Conservation (phyloP, 2,888 invertebrate genomes). For the Trimorus sp. region DNA sequence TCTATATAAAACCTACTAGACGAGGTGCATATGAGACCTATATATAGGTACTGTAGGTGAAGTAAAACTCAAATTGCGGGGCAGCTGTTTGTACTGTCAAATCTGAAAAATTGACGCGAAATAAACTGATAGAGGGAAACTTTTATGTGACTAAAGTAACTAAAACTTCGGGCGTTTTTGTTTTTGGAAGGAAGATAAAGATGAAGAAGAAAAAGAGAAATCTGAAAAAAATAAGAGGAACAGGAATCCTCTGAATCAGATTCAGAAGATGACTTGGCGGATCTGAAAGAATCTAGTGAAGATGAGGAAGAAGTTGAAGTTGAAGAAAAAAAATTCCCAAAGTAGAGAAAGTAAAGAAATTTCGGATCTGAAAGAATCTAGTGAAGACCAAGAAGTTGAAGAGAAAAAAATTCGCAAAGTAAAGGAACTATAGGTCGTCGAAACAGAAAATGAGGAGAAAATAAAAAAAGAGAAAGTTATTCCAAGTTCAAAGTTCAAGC, state of each 20-base stretch:
- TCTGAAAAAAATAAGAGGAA: conserved; percentile 66
- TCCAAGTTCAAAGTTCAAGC: too few species aligned
- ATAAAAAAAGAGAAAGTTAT: conserved; percentile 6
- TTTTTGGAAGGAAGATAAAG: conserved; percentile 53
- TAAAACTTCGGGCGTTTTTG: too few species aligned
- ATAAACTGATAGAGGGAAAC: too few species aligned
- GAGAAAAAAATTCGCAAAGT: background rate
- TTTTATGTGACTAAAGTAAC: too few species aligned
- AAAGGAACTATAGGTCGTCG: conserved; percentile 2
- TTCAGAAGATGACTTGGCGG: conserved; percentile 72
- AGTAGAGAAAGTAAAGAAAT: conserved; percentile 9
- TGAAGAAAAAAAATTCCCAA: background rate
- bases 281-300: conserved; percentile 72
- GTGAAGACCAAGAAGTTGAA: conserved; percentile 70
- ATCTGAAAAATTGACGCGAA: too few species aligned
- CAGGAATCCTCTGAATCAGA: conserved; percentile 67
- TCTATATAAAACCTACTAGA: too few species aligned
- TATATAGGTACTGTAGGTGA: too few species aligned
- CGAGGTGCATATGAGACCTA: too few species aligned
- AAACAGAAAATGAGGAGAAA: conserved; percentile 11
- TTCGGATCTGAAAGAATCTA: conserved; percentile 73
- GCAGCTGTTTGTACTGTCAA: too few species aligned
- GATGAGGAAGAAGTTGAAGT: conserved; percentile 68
- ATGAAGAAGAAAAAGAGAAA: conserved; percentile 41
- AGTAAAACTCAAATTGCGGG: too few species aligned